A percentile compares a stretch with the other conserved stretches of the same genome.
Evolutionary conservation across 2,888 invertebrate genomes (phyloP).

Genomic region (Nemotelus pantherinus): DNA sequence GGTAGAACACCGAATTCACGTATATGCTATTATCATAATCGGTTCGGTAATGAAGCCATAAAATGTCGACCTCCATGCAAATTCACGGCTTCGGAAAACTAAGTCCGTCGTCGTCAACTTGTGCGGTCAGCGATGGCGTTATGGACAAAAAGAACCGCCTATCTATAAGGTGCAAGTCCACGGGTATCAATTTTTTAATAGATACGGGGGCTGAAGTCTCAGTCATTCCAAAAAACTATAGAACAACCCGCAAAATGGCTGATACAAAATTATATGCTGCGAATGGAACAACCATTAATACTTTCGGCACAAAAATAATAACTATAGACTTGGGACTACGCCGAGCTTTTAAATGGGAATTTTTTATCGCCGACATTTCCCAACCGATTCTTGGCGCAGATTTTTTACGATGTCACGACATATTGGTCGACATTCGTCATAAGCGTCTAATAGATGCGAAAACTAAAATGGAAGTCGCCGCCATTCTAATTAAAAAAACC

Average conservation of each 20-base stretch:
- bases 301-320: not conserved
- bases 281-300: slow-evolving; percentile 21
- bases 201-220: slow-evolving; percentile 14
- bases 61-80: not conserved
- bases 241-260: not conserved
- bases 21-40: not conserved
- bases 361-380: not conserved
- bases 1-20: not conserved
- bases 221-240: not conserved
- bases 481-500: not conserved
- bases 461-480: not conserved
- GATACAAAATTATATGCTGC: not conserved
- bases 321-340: not conserved
- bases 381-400: slow-evolving; percentile 16
- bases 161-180: not conserved
- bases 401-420: not conserved
- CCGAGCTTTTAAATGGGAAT: not conserved
- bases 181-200: not conserved
- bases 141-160: not conserved
- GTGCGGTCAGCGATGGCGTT: not conserved
- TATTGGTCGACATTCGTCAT: slow-evolving; percentile 6
- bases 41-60: not conserved
- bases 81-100: not conserved
- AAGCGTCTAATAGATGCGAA: not conserved
- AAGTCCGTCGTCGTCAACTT: not conserved